Conservation (phyloP, 1,140 invertebrate species). For the Caenorhabditis latens region DNA sequence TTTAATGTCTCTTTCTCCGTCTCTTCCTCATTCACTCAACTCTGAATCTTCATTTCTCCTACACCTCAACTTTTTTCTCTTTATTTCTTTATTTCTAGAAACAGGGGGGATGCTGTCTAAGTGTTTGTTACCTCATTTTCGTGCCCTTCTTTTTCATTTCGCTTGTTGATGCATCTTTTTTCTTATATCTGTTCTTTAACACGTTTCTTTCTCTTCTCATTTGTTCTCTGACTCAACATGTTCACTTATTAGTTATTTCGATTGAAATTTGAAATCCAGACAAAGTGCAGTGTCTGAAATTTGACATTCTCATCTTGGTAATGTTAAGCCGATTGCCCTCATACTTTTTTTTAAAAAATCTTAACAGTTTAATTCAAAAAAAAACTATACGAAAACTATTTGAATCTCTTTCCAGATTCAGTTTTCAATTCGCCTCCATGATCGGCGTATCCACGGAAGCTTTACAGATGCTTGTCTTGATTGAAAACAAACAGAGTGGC, state of each 20-base stretch:
- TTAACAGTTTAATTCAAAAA: no score
- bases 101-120: slow-evolving; percentile 23
- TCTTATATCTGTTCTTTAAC: slow-evolving; percentile 4
- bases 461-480: slow-evolving; percentile 47
- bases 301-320: no score
- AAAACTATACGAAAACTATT: no score
- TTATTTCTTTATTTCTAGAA: slow-evolving; percentile 14
- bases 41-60: slow-evolving; percentile 25
- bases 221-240: not conserved
- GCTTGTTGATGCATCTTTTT: slow-evolving; percentile 1
- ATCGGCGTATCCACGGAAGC: slow-evolving; percentile 39
- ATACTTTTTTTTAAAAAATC: no score
- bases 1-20: slow-evolving; percentile 45
- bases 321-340: no score
- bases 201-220: not conserved
- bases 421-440: not conserved
- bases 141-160: not conserved
- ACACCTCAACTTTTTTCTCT: slow-evolving; percentile 33
- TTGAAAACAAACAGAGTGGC: slow-evolving; percentile 33
- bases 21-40: not conserved
- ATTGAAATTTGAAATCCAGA: no score
- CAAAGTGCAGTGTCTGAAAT: no score
- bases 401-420: no score
- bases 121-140: slow-evolving; percentile 39
- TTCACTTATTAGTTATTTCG: not conserved